phyloP scores from a whole-genome alignment of 30 jellyfish, hydroid and myxozoan genomes.

The Aurelia aurita complex sp. Pacific region DNA sequence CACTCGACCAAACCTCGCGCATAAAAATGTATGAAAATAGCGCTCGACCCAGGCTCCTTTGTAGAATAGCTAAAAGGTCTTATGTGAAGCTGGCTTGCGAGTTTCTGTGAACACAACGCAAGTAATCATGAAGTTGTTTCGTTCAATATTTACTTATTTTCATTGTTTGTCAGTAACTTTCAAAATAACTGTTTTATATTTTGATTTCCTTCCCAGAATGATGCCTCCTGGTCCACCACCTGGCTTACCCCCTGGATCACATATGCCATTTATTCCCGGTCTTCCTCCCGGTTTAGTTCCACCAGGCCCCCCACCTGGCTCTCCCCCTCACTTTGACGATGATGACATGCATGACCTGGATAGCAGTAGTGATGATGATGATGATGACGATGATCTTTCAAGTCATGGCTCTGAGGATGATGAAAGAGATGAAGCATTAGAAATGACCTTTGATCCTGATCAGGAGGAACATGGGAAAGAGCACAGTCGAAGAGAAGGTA shows the following conservation, averaged over 20 bases:
- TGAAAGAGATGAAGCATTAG: slow-evolving; percentile 48
- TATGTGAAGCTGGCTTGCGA: no score
- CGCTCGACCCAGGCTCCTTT: no score
- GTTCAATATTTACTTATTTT: no score
- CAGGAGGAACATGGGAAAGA: no score
- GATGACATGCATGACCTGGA: slow-evolving; percentile 68
- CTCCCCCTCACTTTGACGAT: slow-evolving; percentile 84
- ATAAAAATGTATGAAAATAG: no score
- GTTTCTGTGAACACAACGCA: no score
- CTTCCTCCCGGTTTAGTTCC: slow-evolving; percentile 99
- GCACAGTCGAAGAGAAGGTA: no score
- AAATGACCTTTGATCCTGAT: slow-evolving; percentile 16
- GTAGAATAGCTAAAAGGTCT: no score
- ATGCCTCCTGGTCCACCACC: slow-evolving; percentile 85
- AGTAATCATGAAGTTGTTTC: no score
- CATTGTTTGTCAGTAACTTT: neutral
- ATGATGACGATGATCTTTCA: slow-evolving; percentile 51
- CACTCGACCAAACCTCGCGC: no score
- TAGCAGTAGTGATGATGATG: slow-evolving; percentile 41
- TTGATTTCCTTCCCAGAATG: slow-evolving; percentile 19
- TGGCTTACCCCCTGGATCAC: slow-evolving; percentile 57
- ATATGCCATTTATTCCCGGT: slow-evolving; percentile 83
- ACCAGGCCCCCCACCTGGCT: slow-evolving; percentile 99
- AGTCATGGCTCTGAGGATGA: slow-evolving; percentile 47
- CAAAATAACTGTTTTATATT: neutral